Conservation (phyloP, 2,113 vertebrate genomes). For the Miniopterus natalensis region DNA sequence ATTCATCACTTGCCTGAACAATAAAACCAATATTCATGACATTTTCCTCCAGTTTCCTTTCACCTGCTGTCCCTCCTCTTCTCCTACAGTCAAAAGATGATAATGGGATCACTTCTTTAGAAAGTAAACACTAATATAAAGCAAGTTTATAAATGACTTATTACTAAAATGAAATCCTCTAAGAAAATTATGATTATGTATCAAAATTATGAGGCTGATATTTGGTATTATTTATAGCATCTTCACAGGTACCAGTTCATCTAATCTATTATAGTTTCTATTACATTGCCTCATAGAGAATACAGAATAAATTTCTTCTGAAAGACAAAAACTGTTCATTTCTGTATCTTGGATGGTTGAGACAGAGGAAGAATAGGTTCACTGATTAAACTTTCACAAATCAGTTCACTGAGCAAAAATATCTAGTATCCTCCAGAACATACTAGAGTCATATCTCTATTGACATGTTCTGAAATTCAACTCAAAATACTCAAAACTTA, state of each 20-base stretch:
- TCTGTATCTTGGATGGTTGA: neutral
- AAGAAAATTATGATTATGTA: conserved; percentile 1
- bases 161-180: conserved; percentile 45
- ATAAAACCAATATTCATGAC: neutral
- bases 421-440: neutral
- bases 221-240: neutral
- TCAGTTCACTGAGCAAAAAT: conserved; percentile 47
- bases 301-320: neutral
- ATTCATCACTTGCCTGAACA: conserved; percentile 55
- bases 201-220: neutral
- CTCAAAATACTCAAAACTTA: conserved; percentile 42
- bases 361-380: neutral
- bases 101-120: neutral
- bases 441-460: neutral
- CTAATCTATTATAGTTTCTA: neutral
- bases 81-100: conserved; percentile 53
- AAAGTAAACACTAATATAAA: conserved; percentile 11
- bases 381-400: conserved; percentile 42
- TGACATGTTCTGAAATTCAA: conserved; percentile 54
- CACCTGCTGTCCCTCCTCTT: conserved; percentile 54
- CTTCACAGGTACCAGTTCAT: neutral
- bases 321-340: conserved; percentile 2
- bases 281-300: neutral
- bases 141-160: neutral
- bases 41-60: conserved; percentile 66